Evolutionary conservation across 2,113 vertebrate species (phyloP), one percentile per base, ranked within the genome.

Genomic region (Dendrocopos noguchii): DNA sequence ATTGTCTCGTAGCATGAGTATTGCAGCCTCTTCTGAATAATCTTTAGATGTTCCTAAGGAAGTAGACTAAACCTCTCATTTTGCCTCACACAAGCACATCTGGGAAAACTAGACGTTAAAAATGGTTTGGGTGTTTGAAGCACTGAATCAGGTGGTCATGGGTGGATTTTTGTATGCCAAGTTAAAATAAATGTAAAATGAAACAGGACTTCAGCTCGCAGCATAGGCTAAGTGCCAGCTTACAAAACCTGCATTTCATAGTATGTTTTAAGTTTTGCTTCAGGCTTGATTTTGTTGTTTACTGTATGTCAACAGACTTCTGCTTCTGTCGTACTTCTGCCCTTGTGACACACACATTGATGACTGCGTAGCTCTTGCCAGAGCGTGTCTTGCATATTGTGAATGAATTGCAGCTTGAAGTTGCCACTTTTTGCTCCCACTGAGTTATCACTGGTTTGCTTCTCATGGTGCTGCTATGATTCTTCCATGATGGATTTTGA

Each of bases 371-470:
- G 77, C 86, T 93, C 87, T 89, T 94, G 92, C 75, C 91, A 93
- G 84, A 92, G 59, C 1, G 0, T 13, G 25, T 91, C 87, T 94
- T 42, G 74, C 60, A 10, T 81, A 86, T 59, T 92, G 74, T 83
- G 92, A 94, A 95, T 86, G 89, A 94, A 79, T 65, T 94, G 70
- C 76, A 81, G 72, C 80, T 94, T 94, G 91, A 94, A 91, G 59
- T 84, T 92, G 85, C 78, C 93, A 88, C 64, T 76, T 94, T 85
- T 92, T 96, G 46, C 31, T 83, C 53, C 24, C 42, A n/a, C 83
- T 64, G 72, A 65, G 19, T 22, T 87, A 88, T 61, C 53, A 55
- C 63, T 61, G 21, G 39, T 91, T 89, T 59, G 46, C 87, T 87
- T 79, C 64, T 67, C 52, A 24, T 13, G 46, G 27, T 84, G 67